These are phyloP conservation scores for Zele albiditarsus DNA, from an alignment of 2,888 invertebrate species.

Conservation along the genomic window DNA sequence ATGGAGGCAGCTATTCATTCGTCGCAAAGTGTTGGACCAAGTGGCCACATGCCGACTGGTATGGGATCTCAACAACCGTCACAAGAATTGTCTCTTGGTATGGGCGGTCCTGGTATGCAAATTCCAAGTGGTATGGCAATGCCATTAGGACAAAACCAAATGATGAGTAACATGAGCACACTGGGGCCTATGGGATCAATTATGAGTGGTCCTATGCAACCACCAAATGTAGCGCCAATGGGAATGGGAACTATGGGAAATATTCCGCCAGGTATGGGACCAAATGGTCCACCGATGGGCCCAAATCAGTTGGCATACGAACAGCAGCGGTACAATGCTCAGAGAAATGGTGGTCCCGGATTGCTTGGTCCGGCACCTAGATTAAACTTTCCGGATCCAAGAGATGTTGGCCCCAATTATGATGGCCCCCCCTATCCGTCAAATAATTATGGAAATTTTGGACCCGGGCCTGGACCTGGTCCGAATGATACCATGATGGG, in stretches of 20 bases:
- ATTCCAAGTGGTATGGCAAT: conserved; percentile 54
- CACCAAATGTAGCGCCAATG: conserved; percentile 48
- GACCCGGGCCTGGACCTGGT: conserved; percentile 53
- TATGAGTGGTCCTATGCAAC: conserved; percentile 54
- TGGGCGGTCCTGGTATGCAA: conserved; percentile 44
- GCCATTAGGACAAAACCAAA: conserved; percentile 61
- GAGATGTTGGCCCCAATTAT: conserved; percentile 60
- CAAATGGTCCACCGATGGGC: conserved; percentile 60
- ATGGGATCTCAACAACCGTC: conserved; percentile 29
- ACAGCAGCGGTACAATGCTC: conserved; percentile 60
- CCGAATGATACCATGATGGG: conserved; percentile 57
- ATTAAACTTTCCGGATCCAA: conserved; percentile 56
- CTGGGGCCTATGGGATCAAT: conserved; percentile 63
- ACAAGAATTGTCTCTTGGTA: conserved; percentile 39
- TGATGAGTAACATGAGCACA: conserved; percentile 61
- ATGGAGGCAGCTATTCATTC: conserved; percentile 60
- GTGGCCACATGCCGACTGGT: conserved; percentile 36
- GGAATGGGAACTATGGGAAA: conserved; percentile 71
- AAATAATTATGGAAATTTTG: conserved; percentile 51
- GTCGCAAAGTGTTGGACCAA: conserved; percentile 19
- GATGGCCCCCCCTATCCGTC: conserved; percentile 56
- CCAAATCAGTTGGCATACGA: conserved; percentile 64
- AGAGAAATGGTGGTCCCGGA: conserved; percentile 63
- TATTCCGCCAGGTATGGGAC: conserved; percentile 68
- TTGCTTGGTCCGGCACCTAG: conserved; percentile 66